Evolutionary conservation across 2,888 invertebrate genomes (phyloP), one percentile per base, ranked within the genome.

Genomic region (Pediacus dermestoides): DNA sequence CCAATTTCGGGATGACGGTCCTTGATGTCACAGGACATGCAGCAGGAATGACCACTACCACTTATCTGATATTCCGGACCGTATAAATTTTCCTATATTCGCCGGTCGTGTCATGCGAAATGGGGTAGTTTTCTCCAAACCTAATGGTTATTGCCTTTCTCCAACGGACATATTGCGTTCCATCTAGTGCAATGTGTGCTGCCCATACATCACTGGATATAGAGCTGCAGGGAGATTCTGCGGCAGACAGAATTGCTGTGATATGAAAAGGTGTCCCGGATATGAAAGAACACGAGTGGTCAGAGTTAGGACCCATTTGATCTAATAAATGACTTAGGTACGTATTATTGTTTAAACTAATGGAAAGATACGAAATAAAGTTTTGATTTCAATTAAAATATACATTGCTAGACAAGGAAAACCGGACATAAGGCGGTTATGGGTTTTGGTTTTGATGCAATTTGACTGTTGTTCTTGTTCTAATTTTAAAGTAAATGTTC

Each of bases 131-230:
- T 74, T 74, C 73, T 73, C 71, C 70, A 70, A 70, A 73, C 74
- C 73, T 74, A 75, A 75, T 75, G 74, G 75, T 75, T 75, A 75
- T 75, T 75, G 74, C 74, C 72, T 74, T 74, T 73, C 73, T 72
- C 70, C 39, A 69, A 68, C 71, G 73, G 74, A 74, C 74, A 74
- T 74, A 74, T 74, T 74, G 74, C 74, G 73, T 73, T 74, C 73
- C 72, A 73, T 74, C 73, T 70, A 73, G 69, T 71, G 74, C 74
- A 74, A 73, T 73, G 74, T 74, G 74, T 72, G 72, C 72, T 64
- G 67, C 66, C 72, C 69, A 73, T 74, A 73, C 71, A 74, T 74
- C 74, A 74, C 68, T 57, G 64, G 64, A 65, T 58, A 60, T 61
- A 58, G 59, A 60, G 61, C 58, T 60, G 61, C 59, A 54, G 61